A percentile compares a stretch with the other conserved stretches of the same genome.
Evolutionary conservation across 2,888 invertebrate genomes (phyloP).

Genomic region (Trissolcus japonicus): DNA sequence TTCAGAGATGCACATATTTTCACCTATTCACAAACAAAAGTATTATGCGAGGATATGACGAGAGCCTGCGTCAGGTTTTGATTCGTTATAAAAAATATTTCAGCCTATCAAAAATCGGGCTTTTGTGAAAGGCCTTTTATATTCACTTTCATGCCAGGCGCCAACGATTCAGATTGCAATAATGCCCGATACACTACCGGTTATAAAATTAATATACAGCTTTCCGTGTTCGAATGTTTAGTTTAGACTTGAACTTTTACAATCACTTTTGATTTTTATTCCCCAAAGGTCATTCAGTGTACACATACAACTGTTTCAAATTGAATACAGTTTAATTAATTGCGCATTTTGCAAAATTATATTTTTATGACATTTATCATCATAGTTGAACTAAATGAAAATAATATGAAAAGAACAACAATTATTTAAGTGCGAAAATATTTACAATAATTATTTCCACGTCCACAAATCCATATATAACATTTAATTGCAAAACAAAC

Average conservation of each 20-base stretch:
- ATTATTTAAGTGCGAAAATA: no score
- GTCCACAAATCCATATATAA: no score
- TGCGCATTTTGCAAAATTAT: no score
- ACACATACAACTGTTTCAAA: no score
- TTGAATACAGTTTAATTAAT: no score
- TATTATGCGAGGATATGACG: constrained; percentile 16
- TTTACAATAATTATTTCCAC: no score
- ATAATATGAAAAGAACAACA: background rate
- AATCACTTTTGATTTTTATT: no score
- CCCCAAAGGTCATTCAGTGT: no score
- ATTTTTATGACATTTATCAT: no score
- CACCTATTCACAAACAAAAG: constrained; percentile 28
- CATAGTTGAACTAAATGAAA: no score
- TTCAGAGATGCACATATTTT: constrained; percentile 45
- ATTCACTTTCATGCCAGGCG: constrained; percentile 13
- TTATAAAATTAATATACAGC: constrained; percentile 8
- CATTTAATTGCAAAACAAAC: no score
- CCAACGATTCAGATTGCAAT: constrained; percentile 18
- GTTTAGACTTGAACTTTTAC: no score
- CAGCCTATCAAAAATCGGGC: constrained; percentile 9
- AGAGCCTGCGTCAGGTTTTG: background rate
- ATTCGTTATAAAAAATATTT: constrained; percentile 39
- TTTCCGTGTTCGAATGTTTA: background rate
- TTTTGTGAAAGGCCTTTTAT: constrained; percentile 19
- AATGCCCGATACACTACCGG: constrained; percentile 10